Conservation (phyloP, 2,113 vertebrate genomes). For the Ascaphus truei region DNA sequence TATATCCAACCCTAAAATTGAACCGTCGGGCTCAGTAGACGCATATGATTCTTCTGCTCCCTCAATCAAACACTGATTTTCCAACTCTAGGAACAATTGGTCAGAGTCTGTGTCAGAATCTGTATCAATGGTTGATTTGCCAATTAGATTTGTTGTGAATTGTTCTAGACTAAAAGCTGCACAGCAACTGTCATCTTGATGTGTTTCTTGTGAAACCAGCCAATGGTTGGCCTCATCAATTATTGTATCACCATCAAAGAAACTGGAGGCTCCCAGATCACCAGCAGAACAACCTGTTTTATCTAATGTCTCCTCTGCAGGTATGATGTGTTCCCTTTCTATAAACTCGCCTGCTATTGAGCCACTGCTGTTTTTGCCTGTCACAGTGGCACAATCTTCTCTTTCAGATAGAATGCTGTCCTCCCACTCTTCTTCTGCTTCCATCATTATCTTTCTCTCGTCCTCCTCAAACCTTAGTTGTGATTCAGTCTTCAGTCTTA, state of each 20-base stretch:
- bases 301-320: background rate
- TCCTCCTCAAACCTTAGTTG: constrained; percentile 95
- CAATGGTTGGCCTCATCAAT: background rate
- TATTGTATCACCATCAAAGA: constrained; percentile 29
- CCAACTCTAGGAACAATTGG: constrained; percentile 90
- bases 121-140: constrained; percentile 9
- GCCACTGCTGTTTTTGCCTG: constrained; percentile 53
- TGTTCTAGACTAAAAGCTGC: background rate
- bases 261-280: constrained; percentile 17
- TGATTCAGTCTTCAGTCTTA: constrained; percentile 86
- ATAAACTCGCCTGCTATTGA: constrained; percentile 55
- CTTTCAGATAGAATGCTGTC: constrained; percentile 68
- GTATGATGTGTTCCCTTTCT: constrained; percentile 47
- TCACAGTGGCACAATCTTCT: constrained; percentile 62
- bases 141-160: background rate
- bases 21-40: constrained; percentile 42
- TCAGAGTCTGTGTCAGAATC: constrained; percentile 81
- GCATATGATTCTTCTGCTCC: constrained; percentile 53
- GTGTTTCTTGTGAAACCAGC: constrained; percentile 39
- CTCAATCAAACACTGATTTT: constrained; percentile 80
- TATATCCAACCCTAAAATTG: background rate
- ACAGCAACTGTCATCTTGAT: background rate
- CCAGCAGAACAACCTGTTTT: constrained; percentile 22
- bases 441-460: constrained; percentile 83
- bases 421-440: constrained; percentile 70